Base-by-base conservation (phyloP, 2,888 invertebrate genomes). In the Strigamia crassipes region DNA sequence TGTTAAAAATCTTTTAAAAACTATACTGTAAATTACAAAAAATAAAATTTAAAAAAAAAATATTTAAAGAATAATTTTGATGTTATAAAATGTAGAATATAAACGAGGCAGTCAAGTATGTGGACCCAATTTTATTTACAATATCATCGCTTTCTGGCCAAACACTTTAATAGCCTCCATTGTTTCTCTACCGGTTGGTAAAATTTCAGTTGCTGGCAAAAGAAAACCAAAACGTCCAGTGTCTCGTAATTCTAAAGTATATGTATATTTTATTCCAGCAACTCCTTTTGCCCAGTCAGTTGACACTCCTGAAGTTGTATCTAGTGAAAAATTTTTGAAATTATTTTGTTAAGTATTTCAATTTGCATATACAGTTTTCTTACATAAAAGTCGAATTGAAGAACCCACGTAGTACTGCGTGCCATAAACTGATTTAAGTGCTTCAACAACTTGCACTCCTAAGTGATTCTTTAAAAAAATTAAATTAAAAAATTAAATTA, bases 241-340 rank as follows among this genome's bases (percentile, higher is more conserved):
- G n/a, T n/a, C n/a, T n/a, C n/a, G n/a, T 13, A 94, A 89, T 87
- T 94, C 93, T 15, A 94, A 89, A 8, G 93, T 93, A 87, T 93
- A 94, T 0, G 93, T 89, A 85, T 92, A 94, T 85, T 93, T 93
- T 82, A 94, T 91, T 31, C 92, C 92, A 1, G 92, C 92, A 1
- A 90, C 90, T 0, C 92, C 93, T 86, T 93, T 93, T 0, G 93
- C 94, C 92, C 93, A 94, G 87, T 94, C 94, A 86, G 94, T 93
- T 0, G 93, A 92, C 85, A 93, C 92, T 34, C 94, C 94, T 0
- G 90, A 87, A 0, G 89, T 89, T 0, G 87, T 84, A 84, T 90
- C 89, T 89, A 84, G 6, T n/a, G 13, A 21, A 4, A 73, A 73
- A 73, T 27, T 13, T 18, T 2, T 73, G 2, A 15, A 15, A 27